These are phyloP conservation scores for Eupithecia dodoneata DNA, from an alignment of 2,888 invertebrate genomes.

Conservation along the genomic window DNA sequence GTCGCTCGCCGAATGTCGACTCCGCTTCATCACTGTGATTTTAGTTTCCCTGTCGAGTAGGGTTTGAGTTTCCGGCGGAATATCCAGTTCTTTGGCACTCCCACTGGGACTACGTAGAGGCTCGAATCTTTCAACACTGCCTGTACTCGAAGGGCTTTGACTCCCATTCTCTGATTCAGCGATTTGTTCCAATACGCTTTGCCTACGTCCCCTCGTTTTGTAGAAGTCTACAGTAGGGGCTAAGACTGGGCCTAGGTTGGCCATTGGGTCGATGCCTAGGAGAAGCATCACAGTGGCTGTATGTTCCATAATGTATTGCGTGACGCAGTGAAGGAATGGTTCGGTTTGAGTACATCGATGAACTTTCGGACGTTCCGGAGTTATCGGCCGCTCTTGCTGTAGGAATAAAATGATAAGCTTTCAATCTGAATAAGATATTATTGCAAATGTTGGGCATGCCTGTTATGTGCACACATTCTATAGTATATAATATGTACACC, in stretches of 20 bases:
- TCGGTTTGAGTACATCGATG: conserved; percentile 86
- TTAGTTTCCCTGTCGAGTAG: conserved; percentile 67
- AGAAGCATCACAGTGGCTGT: conserved; percentile 89
- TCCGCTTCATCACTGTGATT: conserved; percentile 70
- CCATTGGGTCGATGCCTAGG: conserved; percentile 88
- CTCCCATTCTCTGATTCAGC: conserved; percentile 77
- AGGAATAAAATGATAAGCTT: conserved; percentile 30
- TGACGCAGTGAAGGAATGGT: conserved; percentile 84
- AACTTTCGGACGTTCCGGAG: conserved; percentile 72
- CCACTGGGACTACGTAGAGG: conserved; percentile 64
- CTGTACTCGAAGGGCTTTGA: conserved; percentile 74
- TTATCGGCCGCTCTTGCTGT: conserved; percentile 73
- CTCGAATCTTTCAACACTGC: conserved; percentile 67
- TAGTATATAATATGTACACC: too few species aligned
- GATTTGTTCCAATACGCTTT: conserved; percentile 77
- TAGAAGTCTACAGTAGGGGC: conserved; percentile 77
- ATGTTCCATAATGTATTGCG: conserved; percentile 88
- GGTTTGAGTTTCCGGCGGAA: conserved; percentile 67
- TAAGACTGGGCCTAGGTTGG: conserved; percentile 70
- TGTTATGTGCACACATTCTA: too few species aligned
- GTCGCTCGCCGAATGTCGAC: conserved; percentile 88
- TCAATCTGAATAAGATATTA: background rate
- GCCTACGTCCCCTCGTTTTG: conserved; percentile 70
- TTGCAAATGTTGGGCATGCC: too few species aligned
- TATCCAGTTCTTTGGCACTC: conserved; percentile 66